These are phyloP conservation scores for Lutraria rhynchaena DNA, from an alignment of 1,140 invertebrate species.

Conservation along the genomic window DNA sequence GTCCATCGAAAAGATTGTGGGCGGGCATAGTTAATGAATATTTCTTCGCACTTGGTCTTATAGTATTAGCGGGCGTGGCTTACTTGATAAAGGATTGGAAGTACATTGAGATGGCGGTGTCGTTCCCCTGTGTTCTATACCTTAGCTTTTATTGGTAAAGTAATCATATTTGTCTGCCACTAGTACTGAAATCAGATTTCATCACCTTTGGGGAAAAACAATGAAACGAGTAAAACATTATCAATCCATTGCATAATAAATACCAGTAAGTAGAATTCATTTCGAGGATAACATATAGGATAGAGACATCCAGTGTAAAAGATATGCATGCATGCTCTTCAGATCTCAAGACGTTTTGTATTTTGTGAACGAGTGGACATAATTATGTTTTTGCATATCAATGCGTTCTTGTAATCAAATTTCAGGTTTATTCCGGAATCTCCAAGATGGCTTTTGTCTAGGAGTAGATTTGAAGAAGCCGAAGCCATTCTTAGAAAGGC, in stretches of 20 bases:
- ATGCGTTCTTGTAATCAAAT: neutral
- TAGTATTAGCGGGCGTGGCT: conserved; percentile 85
- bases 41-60: conserved; percentile 88
- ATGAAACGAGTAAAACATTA: neutral
- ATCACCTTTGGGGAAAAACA: too few relatives aligned
- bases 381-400: neutral
- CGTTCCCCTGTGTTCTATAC: conserved; percentile 88
- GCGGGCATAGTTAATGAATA: conserved; percentile 88
- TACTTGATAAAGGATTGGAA: conserved; percentile 89
- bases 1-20: conserved; percentile 85
- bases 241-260: neutral
- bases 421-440: conserved; percentile 75
- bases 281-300: neutral
- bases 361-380: neutral
- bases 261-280: neutral
- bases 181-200: too few relatives aligned
- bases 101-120: conserved; percentile 88
- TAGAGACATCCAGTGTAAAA: too few relatives aligned
- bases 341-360: neutral
- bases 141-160: conserved; percentile 84
- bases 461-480: conserved; percentile 70
- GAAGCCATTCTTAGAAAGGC: conserved; percentile 66
- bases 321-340: too few relatives aligned
- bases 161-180: neutral
- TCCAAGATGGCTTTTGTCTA: conserved; percentile 75